Evolutionary conservation across 1,140 invertebrate species (phyloP).

Genomic region (Ruditapes philippinarum): DNA sequence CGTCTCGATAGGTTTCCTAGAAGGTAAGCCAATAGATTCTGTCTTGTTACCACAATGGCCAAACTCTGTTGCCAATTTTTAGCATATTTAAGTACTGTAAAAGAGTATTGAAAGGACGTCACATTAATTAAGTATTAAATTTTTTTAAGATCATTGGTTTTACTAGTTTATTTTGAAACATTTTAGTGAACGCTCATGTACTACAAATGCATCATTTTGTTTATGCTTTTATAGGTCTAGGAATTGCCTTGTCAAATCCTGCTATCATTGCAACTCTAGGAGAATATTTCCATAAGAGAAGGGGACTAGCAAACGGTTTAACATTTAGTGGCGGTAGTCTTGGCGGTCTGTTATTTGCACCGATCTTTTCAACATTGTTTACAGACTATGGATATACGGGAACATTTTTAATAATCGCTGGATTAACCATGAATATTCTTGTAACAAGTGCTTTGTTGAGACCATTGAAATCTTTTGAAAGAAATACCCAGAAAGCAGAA

Average conservation of each 20-base stretch:
- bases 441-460: conserved; percentile 39
- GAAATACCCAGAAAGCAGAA: background rate
- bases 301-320: conserved; percentile 52
- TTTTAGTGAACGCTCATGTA: too few relatives aligned
- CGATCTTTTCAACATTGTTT: conserved; percentile 57
- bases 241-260: conserved; percentile 38
- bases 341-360: conserved; percentile 55
- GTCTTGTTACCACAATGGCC: too few relatives aligned
- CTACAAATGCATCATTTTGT: too few relatives aligned
- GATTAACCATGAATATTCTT: conserved; percentile 43
- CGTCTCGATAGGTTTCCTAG: conserved; percentile 43
- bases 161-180: too few relatives aligned
- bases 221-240: conserved; percentile 38
- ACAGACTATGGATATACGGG: conserved; percentile 42
- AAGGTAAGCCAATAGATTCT: too few relatives aligned
- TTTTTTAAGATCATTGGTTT: too few relatives aligned
- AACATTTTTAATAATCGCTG: conserved; percentile 54
- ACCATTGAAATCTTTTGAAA: conserved; percentile 57
- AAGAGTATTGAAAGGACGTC: too few relatives aligned
- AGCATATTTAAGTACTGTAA: too few relatives aligned
- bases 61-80: too few relatives aligned
- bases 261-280: conserved; percentile 29
- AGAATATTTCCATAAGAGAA: conserved; percentile 55
- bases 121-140: too few relatives aligned
- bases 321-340: conserved; percentile 54